Conservation (phyloP, 2,888 invertebrate genomes). For the Tupiocoris notatus region DNA sequence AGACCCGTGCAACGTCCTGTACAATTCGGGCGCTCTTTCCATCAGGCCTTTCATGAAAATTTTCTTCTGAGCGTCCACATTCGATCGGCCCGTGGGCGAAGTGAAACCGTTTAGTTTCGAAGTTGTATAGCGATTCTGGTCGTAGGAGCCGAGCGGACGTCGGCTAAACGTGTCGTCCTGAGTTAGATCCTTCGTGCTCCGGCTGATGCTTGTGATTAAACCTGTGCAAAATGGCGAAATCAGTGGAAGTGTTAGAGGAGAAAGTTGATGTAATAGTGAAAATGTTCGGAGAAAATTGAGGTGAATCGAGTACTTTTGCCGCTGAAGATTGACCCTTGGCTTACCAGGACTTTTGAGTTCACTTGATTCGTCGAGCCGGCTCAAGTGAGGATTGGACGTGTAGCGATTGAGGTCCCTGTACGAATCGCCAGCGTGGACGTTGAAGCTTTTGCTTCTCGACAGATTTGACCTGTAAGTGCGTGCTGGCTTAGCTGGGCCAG, state of each 20-base stretch:
- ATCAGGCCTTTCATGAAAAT: constrained; percentile 68
- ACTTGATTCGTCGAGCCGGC: constrained; percentile 67
- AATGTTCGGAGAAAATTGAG: too few relatives aligned
- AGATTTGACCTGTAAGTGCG: constrained; percentile 72
- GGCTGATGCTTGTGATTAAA: constrained; percentile 79
- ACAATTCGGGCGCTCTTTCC: constrained; percentile 70
- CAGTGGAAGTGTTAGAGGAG: too few relatives aligned
- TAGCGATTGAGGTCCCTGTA: constrained; percentile 58
- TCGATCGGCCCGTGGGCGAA: constrained; percentile 54
- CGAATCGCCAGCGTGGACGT: constrained; percentile 64
- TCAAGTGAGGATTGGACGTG: constrained; percentile 72
- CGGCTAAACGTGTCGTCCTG: constrained; percentile 54
- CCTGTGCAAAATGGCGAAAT: too few relatives aligned
- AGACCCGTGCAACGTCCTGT: constrained; percentile 67
- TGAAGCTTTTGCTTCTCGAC: constrained; percentile 80
- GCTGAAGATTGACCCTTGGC: too few relatives aligned
- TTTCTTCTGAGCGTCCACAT: constrained; percentile 63
- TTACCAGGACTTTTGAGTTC: constrained; percentile 72
- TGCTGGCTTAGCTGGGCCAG: constrained; percentile 75
- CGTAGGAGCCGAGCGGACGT: constrained; percentile 45
- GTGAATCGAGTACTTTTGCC: too few relatives aligned
- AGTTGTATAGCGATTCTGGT: constrained; percentile 44
- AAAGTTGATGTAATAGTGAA: too few relatives aligned
- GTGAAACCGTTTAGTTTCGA: constrained; percentile 55
- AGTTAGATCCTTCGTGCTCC: constrained; percentile 76